These are phyloP conservation scores for Dysidea cf. avara DNA, from an alignment of 37 sponge, comb jelly and placozoan species.

Conservation along the genomic window DNA sequence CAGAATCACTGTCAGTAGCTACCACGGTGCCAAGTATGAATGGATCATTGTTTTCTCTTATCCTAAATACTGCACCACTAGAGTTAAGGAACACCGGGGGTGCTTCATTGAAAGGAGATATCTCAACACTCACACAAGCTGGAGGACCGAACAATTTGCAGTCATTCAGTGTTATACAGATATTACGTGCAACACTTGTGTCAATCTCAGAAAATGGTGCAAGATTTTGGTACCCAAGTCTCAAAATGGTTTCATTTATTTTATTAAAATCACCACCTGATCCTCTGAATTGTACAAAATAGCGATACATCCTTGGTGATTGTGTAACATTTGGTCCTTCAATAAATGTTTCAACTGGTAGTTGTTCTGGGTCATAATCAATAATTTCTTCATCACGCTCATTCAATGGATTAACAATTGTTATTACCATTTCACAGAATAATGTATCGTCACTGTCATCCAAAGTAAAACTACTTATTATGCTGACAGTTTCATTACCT, in stretches of 20 bases:
- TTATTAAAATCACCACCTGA: conserved; percentile 13
- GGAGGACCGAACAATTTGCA: conserved; percentile 20
- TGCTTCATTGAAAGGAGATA: conserved; percentile 57
- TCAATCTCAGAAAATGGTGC: conserved; percentile 29
- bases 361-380: conserved; percentile 25
- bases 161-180: conserved; percentile 59
- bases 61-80: not conserved
- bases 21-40: conserved; percentile 22
- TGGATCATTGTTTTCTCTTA: conserved; percentile 22
- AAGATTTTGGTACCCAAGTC: conserved; percentile 60
- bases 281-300: conserved; percentile 41
- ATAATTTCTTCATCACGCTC: conserved; percentile 45
- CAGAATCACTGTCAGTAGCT: conserved; percentile 24
- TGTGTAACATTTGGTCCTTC: conserved; percentile 35
- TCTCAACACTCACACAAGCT: conserved; percentile 58
- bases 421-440: conserved; percentile 40
- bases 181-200: conserved; percentile 24
- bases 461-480: conserved; percentile 42
- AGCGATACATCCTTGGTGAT: conserved; percentile 6
- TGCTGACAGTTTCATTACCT: conserved; percentile 34
- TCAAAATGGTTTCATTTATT: conserved; percentile 29
- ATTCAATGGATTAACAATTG: conserved; percentile 61
- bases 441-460: conserved; percentile 55
- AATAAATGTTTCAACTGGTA: conserved; percentile 32
- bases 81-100: conserved; percentile 37